These are phyloP conservation scores for Aporrectodea caliginosa DNA, from an alignment of 1,140 invertebrate genomes.

Conservation along the genomic window DNA sequence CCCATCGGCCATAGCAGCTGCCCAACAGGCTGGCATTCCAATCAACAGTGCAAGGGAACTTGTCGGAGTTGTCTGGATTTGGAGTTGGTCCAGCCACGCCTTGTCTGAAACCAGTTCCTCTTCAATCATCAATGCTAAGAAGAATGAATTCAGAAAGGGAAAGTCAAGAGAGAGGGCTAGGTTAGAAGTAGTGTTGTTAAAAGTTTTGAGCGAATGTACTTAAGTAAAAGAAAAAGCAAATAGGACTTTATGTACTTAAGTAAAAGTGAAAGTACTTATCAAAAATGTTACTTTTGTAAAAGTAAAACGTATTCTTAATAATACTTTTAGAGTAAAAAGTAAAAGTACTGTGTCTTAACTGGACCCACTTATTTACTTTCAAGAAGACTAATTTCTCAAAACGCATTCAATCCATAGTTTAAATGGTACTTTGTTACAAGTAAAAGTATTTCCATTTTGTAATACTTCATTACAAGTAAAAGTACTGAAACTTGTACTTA, in stretches of 20 bases:
- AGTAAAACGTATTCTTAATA: background rate
- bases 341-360: no score
- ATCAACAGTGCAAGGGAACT: constrained; percentile 47
- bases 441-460: no score
- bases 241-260: no score
- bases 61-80: constrained; percentile 52
- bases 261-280: background rate
- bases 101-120: constrained; percentile 46
- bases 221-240: no score
- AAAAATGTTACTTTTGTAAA: background rate
- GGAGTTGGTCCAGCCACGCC: constrained; percentile 47
- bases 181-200: constrained; percentile 20
- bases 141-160: constrained; percentile 39
- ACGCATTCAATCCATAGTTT: no score
- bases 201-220: no score
- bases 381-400: no score
- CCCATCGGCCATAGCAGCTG: constrained; percentile 46
- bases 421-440: no score
- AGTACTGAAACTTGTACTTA: no score
- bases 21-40: constrained; percentile 48
- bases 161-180: constrained; percentile 41
- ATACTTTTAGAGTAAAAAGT: background rate
- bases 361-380: no score
- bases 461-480: no score
- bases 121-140: constrained; percentile 47